These are phyloP conservation scores for Tychaedon coryphoeus DNA, from an alignment of 2,113 vertebrate species.

Conservation along the genomic window DNA sequence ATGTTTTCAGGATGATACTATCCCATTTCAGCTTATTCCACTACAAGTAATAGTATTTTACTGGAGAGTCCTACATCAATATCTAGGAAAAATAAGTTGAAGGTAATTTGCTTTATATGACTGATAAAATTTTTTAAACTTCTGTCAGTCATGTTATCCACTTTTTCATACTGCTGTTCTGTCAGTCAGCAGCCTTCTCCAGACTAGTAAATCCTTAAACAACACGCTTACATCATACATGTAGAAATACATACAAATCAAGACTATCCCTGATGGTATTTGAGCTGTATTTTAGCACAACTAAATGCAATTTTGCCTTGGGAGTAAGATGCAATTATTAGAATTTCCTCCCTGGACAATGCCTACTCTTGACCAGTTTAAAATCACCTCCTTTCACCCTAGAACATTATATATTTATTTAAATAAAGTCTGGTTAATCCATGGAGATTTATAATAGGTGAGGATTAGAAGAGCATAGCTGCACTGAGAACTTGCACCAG, in stretches of 20 bases:
- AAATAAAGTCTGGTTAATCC: neutral
- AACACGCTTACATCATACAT: neutral
- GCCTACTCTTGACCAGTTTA: neutral
- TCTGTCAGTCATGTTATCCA: neutral
- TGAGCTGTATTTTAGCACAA: neutral
- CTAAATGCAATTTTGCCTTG: neutral
- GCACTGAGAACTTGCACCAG: neutral
- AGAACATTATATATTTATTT: neutral
- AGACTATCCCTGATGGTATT: neutral
- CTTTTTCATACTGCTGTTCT: neutral
- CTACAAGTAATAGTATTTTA: neutral
- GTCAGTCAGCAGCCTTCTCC: neutral
- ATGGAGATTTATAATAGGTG: neutral
- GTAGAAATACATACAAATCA: neutral
- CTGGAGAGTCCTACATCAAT: neutral
- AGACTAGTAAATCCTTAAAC: neutral
- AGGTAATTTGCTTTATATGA: neutral
- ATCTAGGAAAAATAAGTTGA: neutral
- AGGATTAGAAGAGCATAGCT: neutral
- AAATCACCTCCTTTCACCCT: neutral
- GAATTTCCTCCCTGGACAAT: neutral
- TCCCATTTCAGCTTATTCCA: neutral
- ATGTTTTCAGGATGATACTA: neutral
- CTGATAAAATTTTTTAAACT: neutral
- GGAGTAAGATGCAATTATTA: neutral